Evolutionary conservation across 2,888 invertebrate species (phyloP).

Genomic region (Apodemia mormo): DNA sequence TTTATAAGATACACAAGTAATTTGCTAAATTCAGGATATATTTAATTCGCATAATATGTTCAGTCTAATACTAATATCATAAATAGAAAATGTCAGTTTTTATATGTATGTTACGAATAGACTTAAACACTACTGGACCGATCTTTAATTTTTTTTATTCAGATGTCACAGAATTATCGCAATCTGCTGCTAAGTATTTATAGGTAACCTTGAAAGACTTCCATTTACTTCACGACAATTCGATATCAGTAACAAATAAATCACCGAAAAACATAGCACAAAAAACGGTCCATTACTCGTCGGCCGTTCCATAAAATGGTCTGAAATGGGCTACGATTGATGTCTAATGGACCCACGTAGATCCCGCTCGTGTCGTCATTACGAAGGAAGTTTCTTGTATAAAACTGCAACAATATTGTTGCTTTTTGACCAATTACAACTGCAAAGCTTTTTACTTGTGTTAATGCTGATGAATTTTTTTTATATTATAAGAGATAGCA

Average conservation of each 20-base stretch:
- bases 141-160: no score
- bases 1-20: no score
- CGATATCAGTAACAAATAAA: conserved; percentile 10
- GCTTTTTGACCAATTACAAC: neutral
- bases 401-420: neutral
- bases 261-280: conserved; percentile 10
- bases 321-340: conserved; percentile 41
- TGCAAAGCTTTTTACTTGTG: neutral
- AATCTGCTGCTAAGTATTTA: no score
- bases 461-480: no score
- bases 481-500: no score
- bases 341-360: conserved; percentile 45
- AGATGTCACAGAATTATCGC: no score
- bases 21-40: no score
- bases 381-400: neutral
- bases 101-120: no score
- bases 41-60: no score
- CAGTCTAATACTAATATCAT: no score
- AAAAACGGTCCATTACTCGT: conserved; percentile 11
- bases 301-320: conserved; percentile 36
- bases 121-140: no score
- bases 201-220: neutral
- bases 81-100: no score
- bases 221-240: neutral
- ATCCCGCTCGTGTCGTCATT: conserved; percentile 28